Base-by-base conservation (phyloP, 2,797 vertebrate species). In the Prunella strophiata region DNA sequence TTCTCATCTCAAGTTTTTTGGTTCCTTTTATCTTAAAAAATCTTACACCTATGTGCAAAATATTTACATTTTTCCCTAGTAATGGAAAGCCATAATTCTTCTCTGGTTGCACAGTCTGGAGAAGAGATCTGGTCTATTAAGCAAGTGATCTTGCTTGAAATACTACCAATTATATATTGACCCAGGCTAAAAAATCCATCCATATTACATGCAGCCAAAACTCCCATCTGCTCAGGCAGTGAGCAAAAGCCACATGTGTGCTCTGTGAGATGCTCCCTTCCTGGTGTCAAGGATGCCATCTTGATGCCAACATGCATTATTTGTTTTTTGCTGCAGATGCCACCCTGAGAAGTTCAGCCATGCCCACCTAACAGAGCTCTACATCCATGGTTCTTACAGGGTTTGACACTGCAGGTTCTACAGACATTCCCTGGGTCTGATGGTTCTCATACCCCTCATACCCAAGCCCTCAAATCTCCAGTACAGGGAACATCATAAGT, bases 121-220 rank as follows among this genome's bases (percentile, higher is more conserved):
- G 27, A 51, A 73, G 61, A 72, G 9, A 20, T 51, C 22, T 62
- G 36, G 45, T 76, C 74, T 95, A 70, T 72, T 84, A 75, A 91
- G 66, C 40, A 78, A 83, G 70, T 66, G 68, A 81, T 72, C 38
- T 93, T 83, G 38, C 51, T 76, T 75, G 74, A 92, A 93, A 84
- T 78, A 51, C 11, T 43, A 40, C 30, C 3, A 4, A 42, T 75
- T 62, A 61, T 34, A 4, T 81, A 93, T 48, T 58, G 55, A 79
- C 43, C 13, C 51, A 73, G n/a, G 29, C 30, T 58, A 73, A 76
- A 15, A 72, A 87, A 87, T 67, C 40, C 11, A 42, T 61, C 47
- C 17, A 23, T 47, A 52, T 54, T 36, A 47, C 38, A 54, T 3
- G 5, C 74, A 42, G 85, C 9, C n/a, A 55, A 70, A 92, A 27